Evolutionary conservation across 2,888 invertebrate species (phyloP).

Genomic region (Mesorhabditis spiculigera): DNA sequence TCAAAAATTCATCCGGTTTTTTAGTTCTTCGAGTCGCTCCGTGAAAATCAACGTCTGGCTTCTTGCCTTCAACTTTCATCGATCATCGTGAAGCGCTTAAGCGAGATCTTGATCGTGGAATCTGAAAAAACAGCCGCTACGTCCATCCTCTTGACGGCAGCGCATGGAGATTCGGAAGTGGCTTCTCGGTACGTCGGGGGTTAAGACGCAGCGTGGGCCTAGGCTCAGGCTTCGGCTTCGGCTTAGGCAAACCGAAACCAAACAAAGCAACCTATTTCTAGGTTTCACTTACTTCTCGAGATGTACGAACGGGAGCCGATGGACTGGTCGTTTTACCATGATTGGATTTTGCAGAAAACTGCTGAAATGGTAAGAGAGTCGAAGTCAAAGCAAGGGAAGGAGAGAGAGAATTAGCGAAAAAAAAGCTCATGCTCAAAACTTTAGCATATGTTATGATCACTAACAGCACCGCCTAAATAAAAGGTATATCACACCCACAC

Average conservation of each 20-base stretch:
- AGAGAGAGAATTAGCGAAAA: neutral
- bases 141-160: neutral
- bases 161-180: neutral
- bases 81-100: neutral
- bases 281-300: neutral
- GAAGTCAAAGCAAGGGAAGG: too few relatives aligned
- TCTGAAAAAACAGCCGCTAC: neutral
- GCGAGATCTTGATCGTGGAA: neutral
- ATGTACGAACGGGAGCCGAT: neutral
- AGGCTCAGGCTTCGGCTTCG: too few relatives aligned
- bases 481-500: neutral
- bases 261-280: neutral
- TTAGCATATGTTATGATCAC: too few relatives aligned
- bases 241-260: too few relatives aligned
- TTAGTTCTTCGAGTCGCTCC: neutral
- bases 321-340: conserved; percentile 4
- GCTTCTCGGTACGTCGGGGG: neutral
- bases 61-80: neutral
- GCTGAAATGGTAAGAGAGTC: neutral
- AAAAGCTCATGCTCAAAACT: too few relatives aligned
- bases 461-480: neutral
- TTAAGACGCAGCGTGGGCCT: too few relatives aligned
- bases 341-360: conserved; percentile 2
- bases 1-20: neutral
- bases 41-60: neutral